Percentiles rank a stretch among this genome's conserved stretches.
phyloP scores from a whole-genome alignment of 2,888 invertebrate genomes.

The Nemotelus nigrinus region DNA sequence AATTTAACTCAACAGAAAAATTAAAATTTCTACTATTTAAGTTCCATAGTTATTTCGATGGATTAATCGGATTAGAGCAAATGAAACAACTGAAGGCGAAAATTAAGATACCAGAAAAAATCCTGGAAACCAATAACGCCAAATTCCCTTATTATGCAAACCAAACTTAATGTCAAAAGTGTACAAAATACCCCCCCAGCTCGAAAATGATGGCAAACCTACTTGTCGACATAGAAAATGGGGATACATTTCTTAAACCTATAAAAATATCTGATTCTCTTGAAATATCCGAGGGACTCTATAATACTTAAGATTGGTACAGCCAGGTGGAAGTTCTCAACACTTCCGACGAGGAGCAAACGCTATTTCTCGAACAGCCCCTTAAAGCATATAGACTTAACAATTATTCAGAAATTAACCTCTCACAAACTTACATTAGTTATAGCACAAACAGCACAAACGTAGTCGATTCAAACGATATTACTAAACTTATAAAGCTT shows the following conservation, averaged over 20 bases:
- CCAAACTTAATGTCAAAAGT: neutral
- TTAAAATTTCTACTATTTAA: neutral
- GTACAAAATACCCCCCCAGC: neutral
- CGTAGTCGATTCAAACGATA: neutral
- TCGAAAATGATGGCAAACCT: neutral
- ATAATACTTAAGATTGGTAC: neutral
- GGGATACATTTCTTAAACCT: neutral
- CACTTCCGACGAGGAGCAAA: neutral
- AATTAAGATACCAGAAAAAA: neutral
- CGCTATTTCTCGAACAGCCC: neutral
- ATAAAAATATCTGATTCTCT: neutral
- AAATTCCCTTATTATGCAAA: neutral
- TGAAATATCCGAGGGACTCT: neutral
- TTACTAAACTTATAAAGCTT: neutral
- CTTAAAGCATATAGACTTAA: neutral
- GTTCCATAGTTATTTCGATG: slow-evolving; percentile 5
- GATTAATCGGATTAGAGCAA: neutral
- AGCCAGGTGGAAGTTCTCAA: neutral
- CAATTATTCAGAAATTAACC: neutral
- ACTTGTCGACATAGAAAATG: neutral
- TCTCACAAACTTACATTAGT: neutral
- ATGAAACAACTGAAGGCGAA: neutral
- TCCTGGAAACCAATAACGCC: neutral
- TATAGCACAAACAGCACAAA: neutral
- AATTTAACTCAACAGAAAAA: neutral